phyloP scores from a whole-genome alignment of 1,140 invertebrate genomes.

The Bombus superbus region DNA sequence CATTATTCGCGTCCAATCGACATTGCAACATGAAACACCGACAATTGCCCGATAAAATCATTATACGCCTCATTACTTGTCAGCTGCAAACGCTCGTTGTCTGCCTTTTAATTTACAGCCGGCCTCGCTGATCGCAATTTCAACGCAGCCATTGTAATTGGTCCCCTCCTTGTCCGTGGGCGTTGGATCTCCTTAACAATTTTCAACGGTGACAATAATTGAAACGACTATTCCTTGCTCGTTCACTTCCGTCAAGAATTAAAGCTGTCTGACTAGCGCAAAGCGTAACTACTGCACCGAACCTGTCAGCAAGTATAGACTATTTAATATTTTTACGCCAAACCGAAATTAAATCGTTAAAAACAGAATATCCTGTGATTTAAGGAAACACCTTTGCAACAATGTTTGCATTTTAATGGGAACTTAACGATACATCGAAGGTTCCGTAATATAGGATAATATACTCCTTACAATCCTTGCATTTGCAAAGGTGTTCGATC shows the following conservation, averaged over 20 bases:
- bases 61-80: slow-evolving; percentile 79
- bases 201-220: slow-evolving; percentile 6
- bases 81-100: slow-evolving; percentile 72
- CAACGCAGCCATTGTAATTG: slow-evolving; percentile 5
- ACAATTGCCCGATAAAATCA: slow-evolving; percentile 77
- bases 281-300: neutral
- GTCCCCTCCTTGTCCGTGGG: too few relatives aligned
- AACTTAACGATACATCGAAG: neutral
- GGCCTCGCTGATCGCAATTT: slow-evolving; percentile 54
- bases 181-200: slow-evolving; percentile 16
- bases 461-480: too few relatives aligned
- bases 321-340: neutral
- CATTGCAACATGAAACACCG: slow-evolving; percentile 73
- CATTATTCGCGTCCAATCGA: slow-evolving; percentile 77
- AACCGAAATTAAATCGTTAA: neutral
- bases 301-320: neutral
- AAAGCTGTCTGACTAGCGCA: neutral
- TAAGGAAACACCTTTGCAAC: neutral
- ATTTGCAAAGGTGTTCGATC: too few relatives aligned
- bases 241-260: neutral
- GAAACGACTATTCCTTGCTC: neutral
- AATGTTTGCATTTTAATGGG: neutral
- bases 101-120: slow-evolving; percentile 75
- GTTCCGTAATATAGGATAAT: neutral
- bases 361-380: neutral